Percentiles rank a stretch among this genome's conserved stretches.
Conservation (phyloP, 2,888 invertebrate species). For the Callyntrura sp. region DNA sequence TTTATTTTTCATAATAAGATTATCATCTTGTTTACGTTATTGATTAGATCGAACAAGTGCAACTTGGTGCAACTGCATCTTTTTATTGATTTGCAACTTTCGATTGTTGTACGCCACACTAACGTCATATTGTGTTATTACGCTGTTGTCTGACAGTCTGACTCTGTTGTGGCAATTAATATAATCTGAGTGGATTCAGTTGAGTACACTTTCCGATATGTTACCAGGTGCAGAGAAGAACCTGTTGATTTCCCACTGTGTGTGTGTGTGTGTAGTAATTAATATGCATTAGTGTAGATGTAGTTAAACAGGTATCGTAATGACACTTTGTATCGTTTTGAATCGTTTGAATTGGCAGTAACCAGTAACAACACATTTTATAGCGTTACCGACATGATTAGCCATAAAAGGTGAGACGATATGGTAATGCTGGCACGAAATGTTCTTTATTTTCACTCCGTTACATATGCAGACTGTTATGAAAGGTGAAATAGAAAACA, state of each 20-base stretch:
- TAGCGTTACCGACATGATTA: constrained; percentile 10
- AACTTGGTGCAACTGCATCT: constrained; percentile 12
- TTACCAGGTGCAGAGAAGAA: background rate
- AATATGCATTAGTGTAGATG: background rate
- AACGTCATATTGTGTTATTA: background rate
- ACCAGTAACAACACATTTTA: background rate
- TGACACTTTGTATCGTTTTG: background rate
- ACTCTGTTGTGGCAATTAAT: background rate
- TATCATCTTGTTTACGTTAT: constrained; percentile 23
- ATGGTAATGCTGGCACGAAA: constrained; percentile 22
- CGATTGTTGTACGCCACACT: background rate
- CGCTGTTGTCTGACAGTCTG: background rate
- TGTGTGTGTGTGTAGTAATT: background rate
- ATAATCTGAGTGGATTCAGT: background rate
- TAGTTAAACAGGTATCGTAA: constrained; percentile 37
- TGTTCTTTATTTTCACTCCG: background rate
- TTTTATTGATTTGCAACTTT: background rate
- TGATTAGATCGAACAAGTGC: constrained; percentile 35
- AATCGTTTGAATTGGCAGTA: background rate
- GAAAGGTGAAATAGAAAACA: constrained; percentile 32
- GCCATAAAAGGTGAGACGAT: background rate
- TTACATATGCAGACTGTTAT: background rate
- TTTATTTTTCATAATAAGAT: background rate
- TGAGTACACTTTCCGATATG: background rate
- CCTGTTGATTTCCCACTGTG: constrained; percentile 14